These are phyloP conservation scores for Metopolophium dirhodum DNA, from an alignment of 1,140 invertebrate species.

Conservation along the genomic window DNA sequence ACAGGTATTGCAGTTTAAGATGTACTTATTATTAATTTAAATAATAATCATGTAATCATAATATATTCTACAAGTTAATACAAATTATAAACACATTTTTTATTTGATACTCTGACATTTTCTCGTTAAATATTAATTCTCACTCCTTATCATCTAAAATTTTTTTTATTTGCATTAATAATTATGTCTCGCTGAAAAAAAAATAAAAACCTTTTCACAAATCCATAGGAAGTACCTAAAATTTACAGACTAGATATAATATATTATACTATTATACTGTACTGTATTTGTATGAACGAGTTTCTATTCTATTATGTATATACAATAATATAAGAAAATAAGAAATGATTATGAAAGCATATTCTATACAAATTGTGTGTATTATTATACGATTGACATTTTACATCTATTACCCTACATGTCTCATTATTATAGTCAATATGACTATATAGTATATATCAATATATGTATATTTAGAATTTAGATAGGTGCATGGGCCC, in stretches of 20 bases:
- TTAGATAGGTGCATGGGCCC: too few relatives aligned
- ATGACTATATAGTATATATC: too few relatives aligned
- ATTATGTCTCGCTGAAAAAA: neutral
- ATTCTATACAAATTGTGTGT: neutral
- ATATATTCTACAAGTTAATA: neutral
- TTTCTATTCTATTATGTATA: neutral
- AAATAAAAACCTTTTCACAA: neutral
- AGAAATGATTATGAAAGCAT: neutral
- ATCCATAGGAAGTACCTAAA: neutral
- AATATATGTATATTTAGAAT: too few relatives aligned
- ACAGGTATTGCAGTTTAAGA: neutral
- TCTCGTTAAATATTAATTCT: neutral
- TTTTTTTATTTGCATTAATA: neutral
- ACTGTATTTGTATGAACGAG: neutral
- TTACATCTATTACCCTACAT: too few relatives aligned
- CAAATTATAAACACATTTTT: neutral
- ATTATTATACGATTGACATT: neutral
- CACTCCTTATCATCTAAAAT: neutral
- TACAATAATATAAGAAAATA: neutral
- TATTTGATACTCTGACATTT: neutral
- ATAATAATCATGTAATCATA: neutral
- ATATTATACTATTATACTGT: neutral
- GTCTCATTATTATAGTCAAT: too few relatives aligned
- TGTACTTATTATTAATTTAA: neutral
- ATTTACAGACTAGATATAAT: neutral